Evolutionary conservation across 2,888 invertebrate genomes (phyloP), one percentile per base, ranked within the genome.

Genomic region (Chouioia cunea): DNA sequence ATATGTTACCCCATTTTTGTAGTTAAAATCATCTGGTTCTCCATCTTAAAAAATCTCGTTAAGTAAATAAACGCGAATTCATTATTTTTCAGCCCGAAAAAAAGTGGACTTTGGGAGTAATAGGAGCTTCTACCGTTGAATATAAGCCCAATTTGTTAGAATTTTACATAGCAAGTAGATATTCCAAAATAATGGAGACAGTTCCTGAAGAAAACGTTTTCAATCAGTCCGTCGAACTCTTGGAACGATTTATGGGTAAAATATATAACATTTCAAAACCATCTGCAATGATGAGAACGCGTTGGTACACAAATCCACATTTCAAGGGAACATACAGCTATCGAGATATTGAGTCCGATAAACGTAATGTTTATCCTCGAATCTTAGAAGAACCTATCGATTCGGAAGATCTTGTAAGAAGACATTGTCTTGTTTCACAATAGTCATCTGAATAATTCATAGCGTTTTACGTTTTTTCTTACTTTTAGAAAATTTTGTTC

Each of bases 311-410:
- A 0, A 91, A 93, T 84, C 89, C 90, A 0, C 90, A 89, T 81
- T 91, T 92, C 1, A 87, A 89, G 48, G 95, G 95, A 3, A 91
- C 92, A 0, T 95, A 94, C 81, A 88, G 90, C 0, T 92, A 87
- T 80, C 87, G 89, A 75, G 89, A 88, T 71, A 73, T 89, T 15
- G 81, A 87, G 14, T 84, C 88, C 0, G 88, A 89, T 1, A 78
- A 82, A 44, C 79, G 85, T 54, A 87, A 89, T 0, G 85, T 86
- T 2, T 86, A 86, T 15, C 84, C 89, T 2, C 76, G 80, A 0
- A 86, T 87, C 74, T 83, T 93, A 16, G 89, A 88, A 0, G 83
- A 85, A 65, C 93, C 93, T 0, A 1, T 73, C 2, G 12, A 4
- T 16, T 15, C 18, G 10, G 18, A 67, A 44, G 67, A 70, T 8